Conservation (phyloP, 2,797 vertebrate genomes). For the Thripadectes ignobilis region DNA sequence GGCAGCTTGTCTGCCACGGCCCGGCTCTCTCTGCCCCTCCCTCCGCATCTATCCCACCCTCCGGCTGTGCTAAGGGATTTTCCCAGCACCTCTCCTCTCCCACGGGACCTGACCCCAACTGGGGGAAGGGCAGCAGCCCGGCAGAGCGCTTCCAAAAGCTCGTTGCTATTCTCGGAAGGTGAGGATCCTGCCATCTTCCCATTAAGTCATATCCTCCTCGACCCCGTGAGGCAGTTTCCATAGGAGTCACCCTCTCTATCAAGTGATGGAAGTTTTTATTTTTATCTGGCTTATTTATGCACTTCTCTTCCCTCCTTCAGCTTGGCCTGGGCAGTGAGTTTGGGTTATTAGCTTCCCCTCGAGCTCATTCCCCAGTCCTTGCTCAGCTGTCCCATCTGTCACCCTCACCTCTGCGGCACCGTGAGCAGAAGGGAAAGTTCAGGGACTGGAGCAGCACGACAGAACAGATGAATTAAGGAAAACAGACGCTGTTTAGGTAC, state of each 20-base stretch:
- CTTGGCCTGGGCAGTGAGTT: background rate
- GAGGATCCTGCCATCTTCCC: conserved; percentile 21
- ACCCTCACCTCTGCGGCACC: background rate
- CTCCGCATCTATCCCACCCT: background rate
- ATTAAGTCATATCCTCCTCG: conserved; percentile 29
- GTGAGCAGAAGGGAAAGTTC: background rate
- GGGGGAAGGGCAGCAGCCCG: background rate
- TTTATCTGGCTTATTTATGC: conserved; percentile 35
- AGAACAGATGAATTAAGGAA: background rate
- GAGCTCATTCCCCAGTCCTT: background rate
- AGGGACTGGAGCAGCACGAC: background rate
- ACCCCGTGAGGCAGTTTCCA: conserved; percentile 36
- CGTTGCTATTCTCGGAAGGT: background rate
- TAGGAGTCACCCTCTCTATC: conserved; percentile 14
- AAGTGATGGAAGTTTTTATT: conserved; percentile 47
- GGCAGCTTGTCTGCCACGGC: background rate
- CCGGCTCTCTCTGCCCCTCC: background rate
- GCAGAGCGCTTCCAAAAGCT: background rate
- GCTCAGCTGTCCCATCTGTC: background rate
- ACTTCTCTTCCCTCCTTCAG: background rate
- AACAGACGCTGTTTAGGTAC: background rate
- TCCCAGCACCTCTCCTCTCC: background rate
- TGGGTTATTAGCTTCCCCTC: background rate
- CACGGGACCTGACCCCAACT: background rate
- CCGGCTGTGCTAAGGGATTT: background rate